Percentiles rank a stretch among this genome's conserved stretches.
These are phyloP conservation scores for Lamellibrachia columna DNA, from an alignment of 2,888 invertebrate genomes.

Conservation along the genomic window DNA sequence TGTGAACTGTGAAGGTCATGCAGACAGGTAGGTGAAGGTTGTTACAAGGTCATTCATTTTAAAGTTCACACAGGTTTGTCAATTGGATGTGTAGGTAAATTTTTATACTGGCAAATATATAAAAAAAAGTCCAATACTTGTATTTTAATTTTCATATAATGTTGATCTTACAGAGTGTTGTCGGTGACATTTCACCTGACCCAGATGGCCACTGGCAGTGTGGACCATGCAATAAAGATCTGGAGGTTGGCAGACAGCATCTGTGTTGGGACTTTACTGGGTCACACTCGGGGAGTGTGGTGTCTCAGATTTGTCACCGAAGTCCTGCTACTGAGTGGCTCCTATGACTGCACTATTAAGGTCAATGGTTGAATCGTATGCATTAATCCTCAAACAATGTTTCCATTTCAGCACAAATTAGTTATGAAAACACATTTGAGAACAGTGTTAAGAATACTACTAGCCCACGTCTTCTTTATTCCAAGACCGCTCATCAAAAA, in stretches of 20 bases:
- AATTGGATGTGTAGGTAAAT: neutral
- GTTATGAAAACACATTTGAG: neutral
- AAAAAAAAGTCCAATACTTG: too few species aligned
- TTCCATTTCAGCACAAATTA: neutral
- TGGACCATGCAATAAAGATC: slow-evolving; percentile 58
- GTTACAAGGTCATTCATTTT: slow-evolving; percentile 20
- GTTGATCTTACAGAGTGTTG: slow-evolving; percentile 49
- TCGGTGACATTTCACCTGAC: slow-evolving; percentile 52
- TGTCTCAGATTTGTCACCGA: slow-evolving; percentile 60
- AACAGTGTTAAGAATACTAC: neutral
- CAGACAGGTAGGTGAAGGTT: slow-evolving; percentile 49
- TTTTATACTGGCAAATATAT: too few species aligned
- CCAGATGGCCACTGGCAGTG: slow-evolving; percentile 57
- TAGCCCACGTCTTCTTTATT: neutral
- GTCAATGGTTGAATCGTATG: slow-evolving; percentile 40
- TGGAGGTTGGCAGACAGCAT: slow-evolving; percentile 56
- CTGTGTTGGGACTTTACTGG: slow-evolving; percentile 51
- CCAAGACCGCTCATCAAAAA: neutral
- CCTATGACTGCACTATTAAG: slow-evolving; percentile 58
- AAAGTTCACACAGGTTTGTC: neutral
- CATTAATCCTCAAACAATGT: neutral
- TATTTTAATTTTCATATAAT: neutral
- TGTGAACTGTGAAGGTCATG: slow-evolving; percentile 56
- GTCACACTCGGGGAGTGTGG: slow-evolving; percentile 60
- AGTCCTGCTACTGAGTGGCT: slow-evolving; percentile 58